Evolutionary conservation across 1,140 invertebrate genomes (phyloP).

Genomic region (Hestina assimilis): DNA sequence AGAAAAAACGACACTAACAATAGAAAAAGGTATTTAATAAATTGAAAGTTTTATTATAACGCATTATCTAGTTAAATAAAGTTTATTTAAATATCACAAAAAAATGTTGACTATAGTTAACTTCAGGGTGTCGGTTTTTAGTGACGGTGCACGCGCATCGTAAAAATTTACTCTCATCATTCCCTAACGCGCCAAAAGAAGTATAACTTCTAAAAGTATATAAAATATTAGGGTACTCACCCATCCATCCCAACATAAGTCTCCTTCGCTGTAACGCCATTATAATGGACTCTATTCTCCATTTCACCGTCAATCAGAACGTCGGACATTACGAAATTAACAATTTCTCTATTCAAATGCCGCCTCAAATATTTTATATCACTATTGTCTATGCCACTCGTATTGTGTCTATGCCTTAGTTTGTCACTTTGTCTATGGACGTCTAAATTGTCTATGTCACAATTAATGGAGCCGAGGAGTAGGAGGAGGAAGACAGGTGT

Average conservation of each 20-base stretch:
- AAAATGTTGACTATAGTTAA: too few relatives aligned
- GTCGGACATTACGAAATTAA: constrained; percentile 81
- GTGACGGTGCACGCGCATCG: too few relatives aligned
- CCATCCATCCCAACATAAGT: constrained; percentile 77
- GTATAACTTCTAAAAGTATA: background rate
- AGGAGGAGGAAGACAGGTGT: constrained; percentile 54
- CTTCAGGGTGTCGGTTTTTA: too few relatives aligned
- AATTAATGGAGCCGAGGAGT: constrained; percentile 55
- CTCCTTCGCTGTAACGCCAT: constrained; percentile 82
- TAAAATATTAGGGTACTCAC: constrained; percentile 52
- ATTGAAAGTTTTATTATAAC: too few relatives aligned
- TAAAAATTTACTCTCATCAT: too few relatives aligned
- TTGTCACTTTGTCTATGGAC: constrained; percentile 15
- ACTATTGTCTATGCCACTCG: constrained; percentile 31
- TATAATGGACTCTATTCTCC: constrained; percentile 80
- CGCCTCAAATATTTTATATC: constrained; percentile 63
- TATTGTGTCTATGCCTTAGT: constrained; percentile 17
- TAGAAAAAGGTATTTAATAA: too few relatives aligned
- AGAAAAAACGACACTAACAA: too few relatives aligned
- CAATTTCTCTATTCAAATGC: constrained; percentile 61
- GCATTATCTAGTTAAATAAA: too few relatives aligned
- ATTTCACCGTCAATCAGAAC: constrained; percentile 81
- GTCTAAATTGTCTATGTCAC: constrained; percentile 40
- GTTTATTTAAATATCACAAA: too few relatives aligned
- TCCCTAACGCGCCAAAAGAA: too few relatives aligned